Base-by-base conservation (phyloP, 1,140 invertebrate genomes). In the Lordiphosa stackelbergi region DNA sequence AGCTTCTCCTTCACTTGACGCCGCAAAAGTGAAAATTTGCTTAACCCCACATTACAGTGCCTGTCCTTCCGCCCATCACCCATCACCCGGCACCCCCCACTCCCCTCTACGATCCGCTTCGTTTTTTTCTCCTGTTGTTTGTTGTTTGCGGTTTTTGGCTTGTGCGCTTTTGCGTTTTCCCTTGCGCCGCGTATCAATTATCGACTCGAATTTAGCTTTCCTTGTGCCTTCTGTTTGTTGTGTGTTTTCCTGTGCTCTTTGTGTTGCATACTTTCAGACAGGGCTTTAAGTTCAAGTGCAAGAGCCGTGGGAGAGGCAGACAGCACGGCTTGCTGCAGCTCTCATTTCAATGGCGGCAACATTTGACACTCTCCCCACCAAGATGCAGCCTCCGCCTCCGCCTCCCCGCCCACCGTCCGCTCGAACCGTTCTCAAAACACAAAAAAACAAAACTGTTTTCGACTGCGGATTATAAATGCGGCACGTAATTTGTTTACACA, bases 241-340 rank as follows among this genome's bases (percentile, higher is more conserved):
- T 37, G 28, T 31, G 24, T 36, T 47, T 43, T 45, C n/a, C 6
- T 42, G 12, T 40, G 8, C 12, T 11, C 13, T 53, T 69, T 31
- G 5, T 54, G 57, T 37, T 65, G 59, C 69, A 68, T 59, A 53
- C 54, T 72, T 73, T 57, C 59, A 52, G 53, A 64, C 56, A 16
- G 13, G 22, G 74, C 70, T 79, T 70, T 66, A 66, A 78, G 74
- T 81, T 81, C 75, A 81, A 78, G 74, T 79, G 59, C 69, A 79
- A 79, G 46, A 40, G 53, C 43, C 43, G 38, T 16, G 53, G 53
- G 40, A 48, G 43, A 40, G 36, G 37, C 36, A 36, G 49, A 6
- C 42, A 16, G 2, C 10, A 16, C 7, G 3, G 10, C 12, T 24
- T 28, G 10, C n/a, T 11, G n/a, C 42, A 43, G 22, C 22, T 46